phyloP scores from a whole-genome alignment of 2,797 vertebrate genomes.

The Gymnothorax reevesii region DNA sequence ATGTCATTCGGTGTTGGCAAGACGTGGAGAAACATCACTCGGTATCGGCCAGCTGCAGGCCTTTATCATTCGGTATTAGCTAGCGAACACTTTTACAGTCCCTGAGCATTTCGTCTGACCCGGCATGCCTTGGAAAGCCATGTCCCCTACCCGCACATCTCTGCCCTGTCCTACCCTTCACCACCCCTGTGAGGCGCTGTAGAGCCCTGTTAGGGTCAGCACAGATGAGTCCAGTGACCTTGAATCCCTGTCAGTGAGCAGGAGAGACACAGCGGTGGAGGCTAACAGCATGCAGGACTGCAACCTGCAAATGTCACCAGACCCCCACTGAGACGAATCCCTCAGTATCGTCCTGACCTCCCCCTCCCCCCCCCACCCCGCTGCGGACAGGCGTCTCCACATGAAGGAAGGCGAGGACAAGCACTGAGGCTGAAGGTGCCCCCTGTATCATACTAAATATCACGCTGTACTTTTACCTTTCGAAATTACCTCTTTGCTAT shows the following conservation, averaged over 20 bases:
- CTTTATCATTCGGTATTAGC: slow-evolving; percentile 13
- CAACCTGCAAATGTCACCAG: slow-evolving; percentile 22
- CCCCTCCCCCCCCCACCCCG: background rate
- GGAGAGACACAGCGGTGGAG: background rate
- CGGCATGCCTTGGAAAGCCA: slow-evolving; percentile 1
- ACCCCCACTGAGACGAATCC: background rate
- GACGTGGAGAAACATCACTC: background rate
- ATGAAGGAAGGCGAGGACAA: background rate
- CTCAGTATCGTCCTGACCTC: background rate
- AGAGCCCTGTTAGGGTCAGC: slow-evolving; percentile 28
- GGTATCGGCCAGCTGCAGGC: slow-evolving; percentile 11
- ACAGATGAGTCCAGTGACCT: slow-evolving; percentile 11
- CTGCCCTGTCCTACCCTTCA: slow-evolving; percentile 23
- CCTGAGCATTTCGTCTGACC: slow-evolving; percentile 8
- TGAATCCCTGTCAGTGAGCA: too few relatives aligned
- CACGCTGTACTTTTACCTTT: too few relatives aligned
- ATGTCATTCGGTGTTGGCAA: slow-evolving; percentile 4
- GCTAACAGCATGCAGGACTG: background rate
- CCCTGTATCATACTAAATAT: background rate
- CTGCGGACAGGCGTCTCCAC: background rate
- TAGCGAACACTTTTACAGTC: background rate
- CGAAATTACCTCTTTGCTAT: too few relatives aligned
- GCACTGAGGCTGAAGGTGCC: background rate
- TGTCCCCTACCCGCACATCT: slow-evolving; percentile 13
- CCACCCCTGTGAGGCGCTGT: slow-evolving; percentile 30